Evolutionary conservation across 2,113 vertebrate species (phyloP), one percentile per base, ranked within the genome.

Genomic region (Gulo gulo): DNA sequence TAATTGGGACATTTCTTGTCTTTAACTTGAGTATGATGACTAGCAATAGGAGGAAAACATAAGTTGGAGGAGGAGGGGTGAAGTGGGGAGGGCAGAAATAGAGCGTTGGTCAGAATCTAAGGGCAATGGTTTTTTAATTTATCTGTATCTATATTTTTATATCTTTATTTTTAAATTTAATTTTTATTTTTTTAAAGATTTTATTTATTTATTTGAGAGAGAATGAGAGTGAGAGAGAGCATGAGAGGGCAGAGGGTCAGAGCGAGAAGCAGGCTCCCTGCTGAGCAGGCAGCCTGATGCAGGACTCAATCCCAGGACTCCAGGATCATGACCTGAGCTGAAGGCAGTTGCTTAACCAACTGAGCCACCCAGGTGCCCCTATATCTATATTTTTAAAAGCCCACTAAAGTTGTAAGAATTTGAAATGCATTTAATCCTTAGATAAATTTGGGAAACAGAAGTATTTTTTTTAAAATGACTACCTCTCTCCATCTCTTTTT

Each of bases 341-440:
- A 57, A 21, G 55, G 55, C 55, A 57, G 55, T 20, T 20, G 55
- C 55, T 57, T 57, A 20, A 57, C 55, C 55, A 20, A 21, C 55
- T 57, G 55, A 57, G 55, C 6, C 55, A 57, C 55, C 7, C 55
- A 21, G 55, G 55, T 21, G 55, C 55, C 55, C 55, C 55, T 47
- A 76, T 76, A 76, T 16, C 26, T 16, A 45, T 31, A 47, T 78
- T 78, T 78, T 78, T 29, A 47, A 89, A 78, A 76, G 57, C 47
- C 55, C 78, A 24, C 14, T 84, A 45, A 15, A 78, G 42, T 91
- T 96, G 55, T 76, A 14, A 82, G 31, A 93, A 85, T 88, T 83
- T 83, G 67, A 93, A 94, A 84, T 88, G 24, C 21, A 74, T 78
- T 85, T 63, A 94, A 76, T 95, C 93, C 26, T 97, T 78, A 88